Base-by-base conservation (phyloP, 2,888 invertebrate genomes). In the Electrophaes corylata region DNA sequence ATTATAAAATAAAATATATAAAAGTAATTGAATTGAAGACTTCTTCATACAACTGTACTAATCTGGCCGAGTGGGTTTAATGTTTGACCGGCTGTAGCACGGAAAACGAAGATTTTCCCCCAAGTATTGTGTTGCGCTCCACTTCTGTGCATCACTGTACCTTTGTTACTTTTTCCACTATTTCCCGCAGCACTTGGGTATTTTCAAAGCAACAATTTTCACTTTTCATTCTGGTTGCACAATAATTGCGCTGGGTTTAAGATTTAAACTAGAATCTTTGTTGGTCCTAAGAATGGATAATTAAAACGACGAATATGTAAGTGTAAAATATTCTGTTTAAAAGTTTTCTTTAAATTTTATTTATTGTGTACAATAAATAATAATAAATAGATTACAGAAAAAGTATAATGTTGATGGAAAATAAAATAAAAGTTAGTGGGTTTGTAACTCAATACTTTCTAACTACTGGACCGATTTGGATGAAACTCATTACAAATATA, bases 31-130 rank as follows among this genome's bases (percentile, higher is more conserved):
- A n/a, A n/a, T 8, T 8, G 3, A 57, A 47, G 47, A 63, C 57
- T 60, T 64, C 48, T 60, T 14, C 37, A 19, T 45, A 18, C n/a
- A 18, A 48, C 53, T 20, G 53, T 60, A 58, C 57, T 49, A 57
- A 60, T 57, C 52, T 52, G 18, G 20, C 16, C 45, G 60, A 60
- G 59, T 48, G 56, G 48, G 37, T 43, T 52, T 48, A 41, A 56
- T 50, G 47, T 41, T 52, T 46, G 52, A 54, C 60, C 43, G 49
- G 18, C 29, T 40, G 44, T 26, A 19, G 26, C 44, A 45, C 56
- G 29, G 54, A 37, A 58, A 52, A 44, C 47, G 47, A 46, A 54
- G 48, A 59, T 53, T 61, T 54, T 33, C 8, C 18, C 29, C 41
- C 14, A 35, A 57, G 50, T 31, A 49, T 44, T 50, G 33, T 45